These are phyloP conservation scores for Leptinotarsa tumamoca DNA, from an alignment of 2,888 invertebrate species.

Conservation along the genomic window DNA sequence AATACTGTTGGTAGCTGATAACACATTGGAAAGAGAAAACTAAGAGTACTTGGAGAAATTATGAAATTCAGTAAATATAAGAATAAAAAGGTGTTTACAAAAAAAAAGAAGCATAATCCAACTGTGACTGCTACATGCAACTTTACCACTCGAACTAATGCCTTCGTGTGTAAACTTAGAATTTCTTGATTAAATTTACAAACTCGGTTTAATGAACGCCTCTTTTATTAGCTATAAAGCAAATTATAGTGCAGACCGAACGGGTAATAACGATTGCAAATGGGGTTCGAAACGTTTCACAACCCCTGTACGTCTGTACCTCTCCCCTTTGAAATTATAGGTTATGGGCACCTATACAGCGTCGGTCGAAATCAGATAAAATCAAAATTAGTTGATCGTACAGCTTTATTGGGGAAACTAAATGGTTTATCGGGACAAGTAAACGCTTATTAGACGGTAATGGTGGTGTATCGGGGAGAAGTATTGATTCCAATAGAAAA, in stretches of 20 bases:
- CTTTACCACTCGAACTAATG: not conserved
- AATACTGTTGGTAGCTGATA: too few species aligned
- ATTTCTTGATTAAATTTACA: conserved; percentile 42
- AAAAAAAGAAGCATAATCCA: not conserved
- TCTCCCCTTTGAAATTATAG: conserved; percentile 37
- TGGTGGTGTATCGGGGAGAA: not conserved
- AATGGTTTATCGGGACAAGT: conserved; percentile 36
- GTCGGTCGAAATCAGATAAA: conserved; percentile 38
- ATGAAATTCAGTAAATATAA: too few species aligned
- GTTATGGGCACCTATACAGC: conserved; percentile 34
- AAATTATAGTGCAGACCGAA: conserved; percentile 39
- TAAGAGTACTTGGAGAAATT: too few species aligned
- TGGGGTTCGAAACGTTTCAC: conserved; percentile 35
- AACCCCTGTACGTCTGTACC: conserved; percentile 19
- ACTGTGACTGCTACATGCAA: not conserved
- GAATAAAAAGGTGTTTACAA: not conserved
- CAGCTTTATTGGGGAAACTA: conserved; percentile 35
- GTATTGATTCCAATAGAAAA: not conserved
- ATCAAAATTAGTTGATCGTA: conserved; percentile 35
- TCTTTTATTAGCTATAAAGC: conserved; percentile 43
- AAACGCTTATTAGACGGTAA: conserved; percentile 30
- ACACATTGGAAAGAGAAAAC: too few species aligned
- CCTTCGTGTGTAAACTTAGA: conserved; percentile 29
- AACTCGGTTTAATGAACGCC: conserved; percentile 33
- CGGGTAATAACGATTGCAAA: conserved; percentile 40